Conservation (phyloP, 92 coral and sea anemone species). For the Phenganax stokvisi region DNA sequence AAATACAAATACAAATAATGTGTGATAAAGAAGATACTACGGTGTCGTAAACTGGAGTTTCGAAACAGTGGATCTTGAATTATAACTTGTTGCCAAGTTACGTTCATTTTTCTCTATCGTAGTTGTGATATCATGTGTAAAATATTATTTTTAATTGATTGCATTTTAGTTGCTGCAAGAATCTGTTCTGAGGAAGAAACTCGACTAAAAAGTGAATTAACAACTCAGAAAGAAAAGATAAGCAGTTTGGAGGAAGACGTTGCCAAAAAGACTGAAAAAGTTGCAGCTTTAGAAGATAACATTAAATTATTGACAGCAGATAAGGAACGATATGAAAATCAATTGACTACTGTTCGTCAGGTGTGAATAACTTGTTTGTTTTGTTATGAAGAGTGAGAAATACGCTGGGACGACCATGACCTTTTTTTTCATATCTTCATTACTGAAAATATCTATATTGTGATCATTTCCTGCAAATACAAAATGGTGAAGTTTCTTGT, state of each 20-base stretch:
- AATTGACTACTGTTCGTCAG: constrained; percentile 79
- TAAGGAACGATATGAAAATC: constrained; percentile 73
- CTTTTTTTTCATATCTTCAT: no score
- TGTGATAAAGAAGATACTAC: no score
- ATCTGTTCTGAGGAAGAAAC: constrained; percentile 54
- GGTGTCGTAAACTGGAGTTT: no score
- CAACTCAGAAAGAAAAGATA: constrained; percentile 23
- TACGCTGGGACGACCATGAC: background rate
- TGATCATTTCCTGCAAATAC: no score
- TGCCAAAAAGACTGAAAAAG: constrained; percentile 56
- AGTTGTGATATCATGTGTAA: no score
- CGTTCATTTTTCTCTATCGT: background rate
- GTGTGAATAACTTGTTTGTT: constrained; percentile 27
- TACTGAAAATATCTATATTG: no score
- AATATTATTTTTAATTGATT: no score
- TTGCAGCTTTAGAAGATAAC: constrained; percentile 65
- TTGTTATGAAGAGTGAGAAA: background rate
- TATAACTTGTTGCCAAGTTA: background rate
- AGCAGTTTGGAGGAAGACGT: constrained; percentile 49
- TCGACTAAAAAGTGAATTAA: constrained; percentile 39
- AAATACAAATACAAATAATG: no score
- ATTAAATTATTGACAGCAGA: constrained; percentile 63
- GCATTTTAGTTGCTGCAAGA: background rate
- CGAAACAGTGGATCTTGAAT: no score
- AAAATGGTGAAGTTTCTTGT: no score